Conservation (phyloP, 2,888 invertebrate genomes). For the Drosophila villosipedis region DNA sequence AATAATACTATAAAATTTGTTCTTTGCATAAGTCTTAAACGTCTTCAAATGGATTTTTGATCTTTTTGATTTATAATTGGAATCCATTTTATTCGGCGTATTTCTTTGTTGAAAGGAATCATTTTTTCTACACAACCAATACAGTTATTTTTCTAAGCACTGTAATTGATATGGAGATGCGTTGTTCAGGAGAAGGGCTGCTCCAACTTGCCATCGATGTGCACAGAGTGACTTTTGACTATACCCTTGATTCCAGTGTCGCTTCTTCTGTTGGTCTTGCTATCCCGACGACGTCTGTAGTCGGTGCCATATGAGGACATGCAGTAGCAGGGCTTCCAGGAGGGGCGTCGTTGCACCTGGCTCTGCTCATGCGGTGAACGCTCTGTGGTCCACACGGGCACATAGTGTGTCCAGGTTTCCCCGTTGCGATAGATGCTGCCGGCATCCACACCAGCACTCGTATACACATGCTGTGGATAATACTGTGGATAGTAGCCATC, state of each 20-base stretch:
- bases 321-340: slow-evolving; percentile 85
- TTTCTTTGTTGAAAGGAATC: neutral
- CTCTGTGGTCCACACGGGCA: slow-evolving; percentile 84
- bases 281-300: slow-evolving; percentile 76
- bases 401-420: slow-evolving; percentile 84
- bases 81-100: neutral
- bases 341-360: slow-evolving; percentile 72
- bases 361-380: slow-evolving; percentile 77
- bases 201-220: slow-evolving; percentile 83
- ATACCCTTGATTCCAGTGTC: slow-evolving; percentile 8
- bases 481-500: slow-evolving; percentile 75
- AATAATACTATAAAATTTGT: neutral
- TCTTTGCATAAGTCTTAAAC: neutral
- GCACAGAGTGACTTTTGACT: slow-evolving; percentile 58
- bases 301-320: slow-evolving; percentile 70
- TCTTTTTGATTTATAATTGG: neutral
- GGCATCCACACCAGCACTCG: slow-evolving; percentile 59
- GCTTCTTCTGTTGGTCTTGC: slow-evolving; percentile 28
- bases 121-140: neutral
- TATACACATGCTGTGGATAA: slow-evolving; percentile 78
- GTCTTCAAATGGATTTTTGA: neutral
- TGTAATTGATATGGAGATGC: neutral
- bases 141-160: no score
- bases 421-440: slow-evolving; percentile 75
- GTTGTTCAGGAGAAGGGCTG: slow-evolving; percentile 70